These are phyloP conservation scores for Eudemis profundana DNA, from an alignment of 2,888 invertebrate species.

Conservation along the genomic window DNA sequence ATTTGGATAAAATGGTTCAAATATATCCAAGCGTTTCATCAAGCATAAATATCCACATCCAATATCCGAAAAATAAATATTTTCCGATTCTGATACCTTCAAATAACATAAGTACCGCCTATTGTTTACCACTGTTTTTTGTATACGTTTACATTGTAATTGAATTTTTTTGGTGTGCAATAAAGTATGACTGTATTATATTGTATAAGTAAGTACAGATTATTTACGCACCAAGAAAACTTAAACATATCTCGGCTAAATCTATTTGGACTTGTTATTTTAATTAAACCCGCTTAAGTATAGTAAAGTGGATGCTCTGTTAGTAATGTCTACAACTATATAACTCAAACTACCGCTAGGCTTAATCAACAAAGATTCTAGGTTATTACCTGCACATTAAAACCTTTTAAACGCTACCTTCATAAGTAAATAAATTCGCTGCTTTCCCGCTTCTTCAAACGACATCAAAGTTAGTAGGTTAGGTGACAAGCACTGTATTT, in stretches of 20 bases:
- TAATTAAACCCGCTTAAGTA: not conserved
- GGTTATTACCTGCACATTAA: slow-evolving; percentile 20
- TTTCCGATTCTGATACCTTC: no score
- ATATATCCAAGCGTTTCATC: no score
- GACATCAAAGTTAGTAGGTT: slow-evolving; percentile 21
- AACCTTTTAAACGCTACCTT: not conserved
- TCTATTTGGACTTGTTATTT: not conserved
- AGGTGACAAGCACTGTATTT: slow-evolving; percentile 16
- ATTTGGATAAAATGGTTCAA: no score
- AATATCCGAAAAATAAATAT: no score
- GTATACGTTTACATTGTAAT: no score
- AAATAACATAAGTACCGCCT: no score
- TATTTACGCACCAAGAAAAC: not conserved
- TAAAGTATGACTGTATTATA: no score
- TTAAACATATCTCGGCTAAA: not conserved
- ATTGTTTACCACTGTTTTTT: no score
- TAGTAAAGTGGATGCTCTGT: not conserved
- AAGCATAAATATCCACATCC: no score
- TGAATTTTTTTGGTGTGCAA: no score
- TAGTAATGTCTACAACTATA: slow-evolving; percentile 10
- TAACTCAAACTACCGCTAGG: not conserved
- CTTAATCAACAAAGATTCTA: slow-evolving; percentile 12
- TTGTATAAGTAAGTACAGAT: no score
- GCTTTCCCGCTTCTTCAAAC: slow-evolving; percentile 3
- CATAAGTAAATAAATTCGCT: slow-evolving; percentile 2